Conservation (phyloP, 2,797 vertebrate species). For the Gymnoscopelus microlampas region DNA sequence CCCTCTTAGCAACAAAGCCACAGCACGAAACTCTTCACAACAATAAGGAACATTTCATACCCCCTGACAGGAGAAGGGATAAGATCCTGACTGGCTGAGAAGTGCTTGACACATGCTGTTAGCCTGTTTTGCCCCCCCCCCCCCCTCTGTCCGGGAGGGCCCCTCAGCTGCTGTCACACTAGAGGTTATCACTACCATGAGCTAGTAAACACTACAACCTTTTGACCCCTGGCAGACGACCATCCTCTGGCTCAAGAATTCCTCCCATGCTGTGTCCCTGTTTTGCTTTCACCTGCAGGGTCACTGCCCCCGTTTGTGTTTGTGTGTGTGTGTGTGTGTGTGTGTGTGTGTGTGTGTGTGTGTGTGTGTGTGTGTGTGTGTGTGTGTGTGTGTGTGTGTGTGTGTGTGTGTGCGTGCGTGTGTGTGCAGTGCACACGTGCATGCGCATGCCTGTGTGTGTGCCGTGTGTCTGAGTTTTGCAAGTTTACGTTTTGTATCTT, state of each 20-base stretch:
- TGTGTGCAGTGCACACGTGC: no score
- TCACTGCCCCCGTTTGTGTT: conserved; percentile 18
- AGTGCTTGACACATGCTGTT: conserved; percentile 62
- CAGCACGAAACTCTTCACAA: neutral
- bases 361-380: conserved; percentile 14
- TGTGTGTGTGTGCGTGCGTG: conserved; percentile 7
- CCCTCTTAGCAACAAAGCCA: conserved; percentile 10
- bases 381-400: conserved; percentile 48
- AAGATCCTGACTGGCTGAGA: conserved; percentile 31
- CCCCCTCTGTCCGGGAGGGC: conserved; percentile 37
- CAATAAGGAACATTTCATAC: conserved; percentile 28
- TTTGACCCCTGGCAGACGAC: conserved; percentile 48
- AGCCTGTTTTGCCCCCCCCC: conserved; percentile 30
- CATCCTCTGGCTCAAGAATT: conserved; percentile 34
- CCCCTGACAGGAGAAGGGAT: conserved; percentile 38
- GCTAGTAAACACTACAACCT: conserved; percentile 43
- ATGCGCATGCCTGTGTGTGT: no score
- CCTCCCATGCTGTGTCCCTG: conserved; percentile 40
- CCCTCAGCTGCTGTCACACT: conserved; percentile 48
- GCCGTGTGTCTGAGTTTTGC: no score
- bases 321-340: neutral
- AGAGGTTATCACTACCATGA: conserved; percentile 50
- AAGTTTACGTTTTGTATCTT: no score
- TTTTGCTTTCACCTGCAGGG: conserved; percentile 30
- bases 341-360: conserved; percentile 44